Evolutionary conservation across 1,140 invertebrate genomes (phyloP), one percentile per base, ranked within the genome.

Genomic region (Chironomus tepperi): DNA sequence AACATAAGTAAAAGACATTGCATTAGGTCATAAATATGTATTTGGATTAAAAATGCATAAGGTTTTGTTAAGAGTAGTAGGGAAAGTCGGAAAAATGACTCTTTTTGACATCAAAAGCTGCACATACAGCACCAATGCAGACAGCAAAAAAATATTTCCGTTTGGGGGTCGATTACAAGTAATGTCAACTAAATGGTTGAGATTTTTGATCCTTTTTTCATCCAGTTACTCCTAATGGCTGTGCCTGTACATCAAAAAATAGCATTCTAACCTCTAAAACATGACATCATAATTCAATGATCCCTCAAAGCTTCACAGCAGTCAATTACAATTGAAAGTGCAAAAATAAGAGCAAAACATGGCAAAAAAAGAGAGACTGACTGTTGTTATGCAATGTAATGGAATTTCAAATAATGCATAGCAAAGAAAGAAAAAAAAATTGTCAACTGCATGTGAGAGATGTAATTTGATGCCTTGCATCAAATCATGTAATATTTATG

Each of bases 21-120:
- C 47, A 57, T 57, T 57, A 57, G 47, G 47, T 57, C 47, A 57
- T 57, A 57, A 57, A 57, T n/a, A 12, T n/a, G 47, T 57, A 57
- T 57, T 57, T 57, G 47, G 12, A 57, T 57, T 12, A 57, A 57
- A 57, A 57, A 57, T 57, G 47, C 12, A 57, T 57, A 34, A 34
- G 24, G 5, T 34, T 34, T 34, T 57, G n/a, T 57, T 57, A 57
- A 57, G 10, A 12, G 47, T 57, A 15, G 47, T 57, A 57, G 47
- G 47, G 47, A 57, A 57, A 57, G 47, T 57, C 47, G 47, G 47
- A 57, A 57, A 57, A 57, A 57, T 34, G 24, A 34, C 24, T 34
- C 5, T 34, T 34, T 34, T 34, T 34, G 24, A 34, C 24, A 34
- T 34, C 24, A 34, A 34, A 5, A 34, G 24, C 24, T 34, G 24